Evolutionary conservation across 1,140 invertebrate genomes (phyloP).

Genomic region (Drosophila aff.): DNA sequence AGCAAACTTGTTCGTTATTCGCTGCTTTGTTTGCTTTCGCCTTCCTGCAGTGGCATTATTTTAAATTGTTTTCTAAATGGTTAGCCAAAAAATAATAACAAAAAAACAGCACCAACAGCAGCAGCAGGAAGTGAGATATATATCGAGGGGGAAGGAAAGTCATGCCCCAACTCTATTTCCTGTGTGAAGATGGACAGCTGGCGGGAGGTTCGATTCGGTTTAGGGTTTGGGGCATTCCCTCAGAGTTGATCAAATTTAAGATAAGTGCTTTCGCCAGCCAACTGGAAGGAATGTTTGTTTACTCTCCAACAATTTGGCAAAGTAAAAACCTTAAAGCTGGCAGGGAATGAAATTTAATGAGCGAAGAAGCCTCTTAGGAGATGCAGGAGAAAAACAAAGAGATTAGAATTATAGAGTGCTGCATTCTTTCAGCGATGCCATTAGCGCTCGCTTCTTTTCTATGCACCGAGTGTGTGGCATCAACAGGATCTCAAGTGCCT

Average conservation of each 20-base stretch:
- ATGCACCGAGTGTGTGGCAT: slow-evolving; percentile 20
- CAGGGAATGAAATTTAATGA: slow-evolving; percentile 22
- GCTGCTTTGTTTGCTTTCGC: slow-evolving; percentile 50
- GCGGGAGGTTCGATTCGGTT: slow-evolving; percentile 1
- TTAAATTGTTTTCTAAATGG: slow-evolving; percentile 72
- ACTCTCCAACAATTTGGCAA: slow-evolving; percentile 15
- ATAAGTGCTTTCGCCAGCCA: slow-evolving; percentile 47
- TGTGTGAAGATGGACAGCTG: slow-evolving; percentile 56
- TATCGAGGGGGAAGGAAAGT: slow-evolving; percentile 8
- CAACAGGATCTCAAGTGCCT: slow-evolving; percentile 31
- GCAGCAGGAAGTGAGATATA: slow-evolving; percentile 21
- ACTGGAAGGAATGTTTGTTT: slow-evolving; percentile 36
- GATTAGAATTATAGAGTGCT: slow-evolving; percentile 33
- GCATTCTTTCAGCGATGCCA: slow-evolving; percentile 22
- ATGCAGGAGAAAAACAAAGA: slow-evolving; percentile 31
- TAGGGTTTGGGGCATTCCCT: background rate
- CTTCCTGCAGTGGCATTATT: slow-evolving; percentile 58
- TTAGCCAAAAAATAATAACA: slow-evolving; percentile 36
- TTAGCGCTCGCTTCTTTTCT: slow-evolving; percentile 17
- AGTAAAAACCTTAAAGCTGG: slow-evolving; percentile 36
- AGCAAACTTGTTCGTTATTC: slow-evolving; percentile 39
- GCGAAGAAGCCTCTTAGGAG: background rate
- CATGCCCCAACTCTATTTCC: slow-evolving; percentile 1
- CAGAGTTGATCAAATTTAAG: slow-evolving; percentile 46
- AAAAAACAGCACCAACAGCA: background rate